phyloP scores from a whole-genome alignment of 2,797 vertebrate genomes.

The Heliangelus exortis region DNA sequence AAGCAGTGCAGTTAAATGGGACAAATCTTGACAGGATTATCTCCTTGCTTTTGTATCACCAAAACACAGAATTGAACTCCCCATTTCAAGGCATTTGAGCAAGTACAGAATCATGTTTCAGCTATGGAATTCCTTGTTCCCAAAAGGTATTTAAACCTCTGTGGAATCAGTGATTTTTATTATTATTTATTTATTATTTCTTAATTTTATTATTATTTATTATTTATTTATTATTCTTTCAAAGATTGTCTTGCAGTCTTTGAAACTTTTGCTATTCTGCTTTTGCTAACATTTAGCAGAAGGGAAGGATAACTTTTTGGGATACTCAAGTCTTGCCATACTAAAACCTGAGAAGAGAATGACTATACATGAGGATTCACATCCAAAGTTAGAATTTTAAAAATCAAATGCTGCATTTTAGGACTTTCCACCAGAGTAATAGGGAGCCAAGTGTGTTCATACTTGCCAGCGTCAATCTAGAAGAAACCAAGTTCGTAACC shows the following conservation, averaged over 20 bases:
- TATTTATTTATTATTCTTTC: too few species aligned
- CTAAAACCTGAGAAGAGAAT: background rate
- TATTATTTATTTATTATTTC: too few species aligned
- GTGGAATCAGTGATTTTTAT: background rate
- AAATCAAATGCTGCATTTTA: background rate
- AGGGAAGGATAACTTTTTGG: background rate
- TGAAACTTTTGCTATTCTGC: background rate
- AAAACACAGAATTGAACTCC: background rate
- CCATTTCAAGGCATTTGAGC: background rate
- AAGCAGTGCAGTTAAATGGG: background rate
- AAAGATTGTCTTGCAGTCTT: background rate
- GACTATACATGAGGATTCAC: background rate
- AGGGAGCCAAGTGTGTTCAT: background rate
- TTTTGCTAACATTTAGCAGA: background rate
- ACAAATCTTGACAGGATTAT: background rate
- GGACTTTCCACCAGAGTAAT: background rate
- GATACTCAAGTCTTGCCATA: background rate
- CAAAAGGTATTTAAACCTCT: constrained; percentile 1
- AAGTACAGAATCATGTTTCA: background rate
- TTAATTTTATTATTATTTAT: too few species aligned
- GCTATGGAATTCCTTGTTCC: background rate
- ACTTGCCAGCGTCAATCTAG: background rate
- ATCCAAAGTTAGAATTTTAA: background rate
- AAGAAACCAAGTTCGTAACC: background rate
- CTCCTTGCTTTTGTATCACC: background rate